Conservation (phyloP, 2,113 vertebrate genomes). For the Gallinago paraguaiae region DNA sequence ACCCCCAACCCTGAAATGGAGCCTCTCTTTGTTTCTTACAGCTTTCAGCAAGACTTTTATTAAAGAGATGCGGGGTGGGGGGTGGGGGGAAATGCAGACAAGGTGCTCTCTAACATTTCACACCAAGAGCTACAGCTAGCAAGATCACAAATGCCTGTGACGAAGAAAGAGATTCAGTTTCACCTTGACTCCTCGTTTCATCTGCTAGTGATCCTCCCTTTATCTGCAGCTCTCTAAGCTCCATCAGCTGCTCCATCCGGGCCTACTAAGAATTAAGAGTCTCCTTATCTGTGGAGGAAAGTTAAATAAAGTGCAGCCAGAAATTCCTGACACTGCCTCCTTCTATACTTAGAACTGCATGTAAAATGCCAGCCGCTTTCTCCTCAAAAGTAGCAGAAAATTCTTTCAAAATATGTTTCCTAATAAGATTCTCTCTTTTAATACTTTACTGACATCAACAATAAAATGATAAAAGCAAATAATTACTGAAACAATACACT, state of each 20-base stretch:
- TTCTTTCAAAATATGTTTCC: background rate
- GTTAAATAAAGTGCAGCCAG: background rate
- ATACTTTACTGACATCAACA: background rate
- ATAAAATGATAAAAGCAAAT: background rate
- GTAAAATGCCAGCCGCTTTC: background rate
- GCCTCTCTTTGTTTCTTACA: background rate
- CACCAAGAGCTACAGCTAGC: background rate
- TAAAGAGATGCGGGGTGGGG: background rate
- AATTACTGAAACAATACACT: background rate
- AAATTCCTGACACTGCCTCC: background rate
- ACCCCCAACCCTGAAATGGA: background rate
- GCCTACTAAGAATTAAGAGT: background rate
- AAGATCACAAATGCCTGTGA: background rate
- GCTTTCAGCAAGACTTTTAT: conserved; percentile 8
- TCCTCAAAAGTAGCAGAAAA: background rate
- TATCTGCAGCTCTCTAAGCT: background rate
- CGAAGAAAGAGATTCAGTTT: background rate
- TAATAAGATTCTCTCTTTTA: background rate
- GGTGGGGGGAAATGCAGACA: background rate
- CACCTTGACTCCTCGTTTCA: background rate
- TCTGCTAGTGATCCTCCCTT: background rate
- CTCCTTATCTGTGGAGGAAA: background rate
- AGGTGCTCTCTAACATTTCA: background rate
- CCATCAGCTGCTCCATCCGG: background rate
- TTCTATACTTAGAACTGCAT: background rate